Evolutionary conservation across 2,797 vertebrate species (phyloP).

Genomic region (Petrocephalus sullivani): DNA sequence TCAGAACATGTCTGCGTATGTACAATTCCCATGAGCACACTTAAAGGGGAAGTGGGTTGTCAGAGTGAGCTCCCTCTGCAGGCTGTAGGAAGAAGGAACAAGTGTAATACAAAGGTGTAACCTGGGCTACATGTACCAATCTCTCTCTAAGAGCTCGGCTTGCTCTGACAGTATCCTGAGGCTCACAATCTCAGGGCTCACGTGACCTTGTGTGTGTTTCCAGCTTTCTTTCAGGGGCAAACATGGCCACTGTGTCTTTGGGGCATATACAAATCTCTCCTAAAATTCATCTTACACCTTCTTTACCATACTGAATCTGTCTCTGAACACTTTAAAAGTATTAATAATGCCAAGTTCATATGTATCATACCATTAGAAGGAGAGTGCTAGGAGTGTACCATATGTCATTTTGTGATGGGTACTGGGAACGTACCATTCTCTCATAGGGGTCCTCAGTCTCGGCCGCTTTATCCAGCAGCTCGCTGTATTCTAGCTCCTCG

Average conservation of each 20-base stretch:
- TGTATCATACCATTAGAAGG: neutral
- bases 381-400: neutral
- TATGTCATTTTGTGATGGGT: neutral
- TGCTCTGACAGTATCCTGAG: neutral
- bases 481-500: conserved; percentile 96
- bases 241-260: neutral
- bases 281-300: neutral
- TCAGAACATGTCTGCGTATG: too few species aligned
- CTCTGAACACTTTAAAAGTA: neutral
- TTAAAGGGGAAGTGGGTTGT: neutral
- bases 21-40: too few species aligned
- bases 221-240: neutral
- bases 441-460: conserved; percentile 89
- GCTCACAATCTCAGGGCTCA: neutral
- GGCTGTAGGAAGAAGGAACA: neutral
- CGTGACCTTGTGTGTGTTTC: neutral
- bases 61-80: neutral
- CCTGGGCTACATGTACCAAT: neutral
- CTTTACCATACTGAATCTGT: neutral
- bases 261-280: neutral
- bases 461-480: conserved; percentile 92
- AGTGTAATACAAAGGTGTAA: neutral
- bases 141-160: neutral
- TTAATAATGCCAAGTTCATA: neutral
- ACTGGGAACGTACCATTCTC: conserved; percentile 77